These are phyloP conservation scores for Mesorhabditis belari DNA, from an alignment of 2,888 invertebrate species.

Conservation along the genomic window DNA sequence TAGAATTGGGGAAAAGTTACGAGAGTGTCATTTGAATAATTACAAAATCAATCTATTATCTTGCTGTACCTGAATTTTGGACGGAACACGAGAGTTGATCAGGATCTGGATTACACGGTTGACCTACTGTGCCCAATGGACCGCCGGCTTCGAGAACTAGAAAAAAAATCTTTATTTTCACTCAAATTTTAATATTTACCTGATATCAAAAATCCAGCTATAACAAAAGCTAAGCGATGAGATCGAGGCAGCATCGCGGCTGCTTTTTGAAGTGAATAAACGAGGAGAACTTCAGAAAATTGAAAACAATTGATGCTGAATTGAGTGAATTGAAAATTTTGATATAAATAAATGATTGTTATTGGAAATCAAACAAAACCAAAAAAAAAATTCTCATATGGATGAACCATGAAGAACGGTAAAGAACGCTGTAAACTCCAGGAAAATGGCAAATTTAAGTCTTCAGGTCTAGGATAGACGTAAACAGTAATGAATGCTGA, in stretches of 20 bases:
- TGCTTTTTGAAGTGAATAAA: background rate
- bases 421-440: too few relatives aligned
- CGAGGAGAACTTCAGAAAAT: background rate
- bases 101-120: constrained; percentile 18
- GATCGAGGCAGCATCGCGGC: background rate
- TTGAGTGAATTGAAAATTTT: too few relatives aligned
- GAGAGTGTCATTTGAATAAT: background rate
- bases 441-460: too few relatives aligned
- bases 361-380: too few relatives aligned
- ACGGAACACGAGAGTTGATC: constrained; percentile 23
- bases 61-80: constrained; percentile 16
- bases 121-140: constrained; percentile 15
- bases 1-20: background rate
- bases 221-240: background rate
- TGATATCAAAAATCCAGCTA: background rate
- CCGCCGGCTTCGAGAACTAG: background rate
- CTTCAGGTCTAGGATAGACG: background rate
- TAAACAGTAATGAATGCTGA: too few relatives aligned
- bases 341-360: too few relatives aligned
- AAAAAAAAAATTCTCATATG: too few relatives aligned
- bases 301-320: too few relatives aligned
- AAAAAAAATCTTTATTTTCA: background rate
- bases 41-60: background rate
- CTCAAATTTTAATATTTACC: background rate
- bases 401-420: too few relatives aligned